phyloP scores from a whole-genome alignment of 2,888 invertebrate genomes.

The Lasioglossum leucozonium region DNA sequence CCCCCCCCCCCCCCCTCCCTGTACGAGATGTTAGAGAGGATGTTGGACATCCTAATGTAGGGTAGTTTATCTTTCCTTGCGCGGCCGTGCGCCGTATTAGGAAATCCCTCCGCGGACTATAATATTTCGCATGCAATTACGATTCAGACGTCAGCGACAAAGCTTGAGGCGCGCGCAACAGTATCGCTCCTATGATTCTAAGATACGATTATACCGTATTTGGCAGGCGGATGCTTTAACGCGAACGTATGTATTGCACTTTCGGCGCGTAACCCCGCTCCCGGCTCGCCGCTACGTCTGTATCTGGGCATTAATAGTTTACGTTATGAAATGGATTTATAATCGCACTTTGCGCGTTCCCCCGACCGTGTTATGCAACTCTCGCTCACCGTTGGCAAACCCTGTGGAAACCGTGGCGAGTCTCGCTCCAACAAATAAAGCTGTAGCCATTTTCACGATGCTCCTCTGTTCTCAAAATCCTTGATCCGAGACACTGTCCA shows the following conservation, averaged over 20 bases:
- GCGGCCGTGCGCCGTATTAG: slow-evolving; percentile 44
- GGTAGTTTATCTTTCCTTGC: slow-evolving; percentile 57
- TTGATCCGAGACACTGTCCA: background rate
- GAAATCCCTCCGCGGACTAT: slow-evolving; percentile 39
- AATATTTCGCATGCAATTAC: slow-evolving; percentile 70
- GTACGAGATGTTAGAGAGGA: slow-evolving; percentile 47
- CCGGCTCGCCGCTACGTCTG: slow-evolving; percentile 39
- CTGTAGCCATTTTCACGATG: background rate
- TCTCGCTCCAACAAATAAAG: background rate
- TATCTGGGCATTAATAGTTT: slow-evolving; percentile 52
- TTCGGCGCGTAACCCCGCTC: slow-evolving; percentile 23
- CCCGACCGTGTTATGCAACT: slow-evolving; percentile 43
- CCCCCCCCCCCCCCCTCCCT: slow-evolving; percentile 4
- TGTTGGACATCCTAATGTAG: slow-evolving; percentile 64
- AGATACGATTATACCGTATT: slow-evolving; percentile 68
- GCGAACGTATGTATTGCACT: slow-evolving; percentile 61
- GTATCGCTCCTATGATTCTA: slow-evolving; percentile 59
- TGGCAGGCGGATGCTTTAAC: slow-evolving; percentile 61
- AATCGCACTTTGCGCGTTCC: slow-evolving; percentile 52
- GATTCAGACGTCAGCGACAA: slow-evolving; percentile 72
- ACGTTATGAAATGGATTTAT: slow-evolving; percentile 67
- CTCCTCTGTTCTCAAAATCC: background rate
- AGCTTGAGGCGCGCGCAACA: slow-evolving; percentile 51
- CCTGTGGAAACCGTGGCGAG: slow-evolving; percentile 28
- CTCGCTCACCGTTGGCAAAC: slow-evolving; percentile 8